These are phyloP conservation scores for Phainopepla nitens DNA, from an alignment of 2,113 vertebrate genomes.

Conservation along the genomic window DNA sequence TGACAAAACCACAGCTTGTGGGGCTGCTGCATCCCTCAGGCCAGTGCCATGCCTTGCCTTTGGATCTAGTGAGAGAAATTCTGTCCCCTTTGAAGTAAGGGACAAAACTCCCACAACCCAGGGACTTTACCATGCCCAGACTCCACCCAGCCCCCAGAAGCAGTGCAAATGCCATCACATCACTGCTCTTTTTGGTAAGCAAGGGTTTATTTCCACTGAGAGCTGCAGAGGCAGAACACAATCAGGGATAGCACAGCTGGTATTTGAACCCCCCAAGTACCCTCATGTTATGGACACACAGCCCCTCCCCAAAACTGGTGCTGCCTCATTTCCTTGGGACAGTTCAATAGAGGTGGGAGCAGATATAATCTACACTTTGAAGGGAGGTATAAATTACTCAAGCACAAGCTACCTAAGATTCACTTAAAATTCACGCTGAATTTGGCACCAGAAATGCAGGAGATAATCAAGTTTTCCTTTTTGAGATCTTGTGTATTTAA, in stretches of 20 bases:
- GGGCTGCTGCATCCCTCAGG: not conserved
- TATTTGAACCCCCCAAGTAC: rapidly evolving
- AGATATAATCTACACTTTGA: not conserved
- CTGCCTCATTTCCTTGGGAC: not conserved
- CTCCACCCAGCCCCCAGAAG: not conserved
- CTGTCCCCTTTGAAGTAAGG: not conserved
- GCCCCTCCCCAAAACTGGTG: not conserved
- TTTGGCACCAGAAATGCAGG: conserved; percentile 25
- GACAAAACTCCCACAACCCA: not conserved
- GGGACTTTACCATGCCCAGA: not conserved
- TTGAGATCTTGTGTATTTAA: conserved; percentile 10
- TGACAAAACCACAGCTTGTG: not conserved
- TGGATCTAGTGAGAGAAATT: not conserved
- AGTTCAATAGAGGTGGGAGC: not conserved
- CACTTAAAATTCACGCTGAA: conserved; percentile 34
- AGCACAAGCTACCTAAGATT: not conserved
- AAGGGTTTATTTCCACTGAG: not conserved
- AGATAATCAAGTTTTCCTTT: conserved; percentile 54
- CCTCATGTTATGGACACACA: rapidly evolving
- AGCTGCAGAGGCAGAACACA: not conserved
- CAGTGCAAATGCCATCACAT: not conserved
- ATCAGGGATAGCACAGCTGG: not conserved
- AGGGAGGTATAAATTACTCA: conserved; percentile 43
- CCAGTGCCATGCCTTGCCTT: not conserved
- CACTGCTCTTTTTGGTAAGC: not conserved